Conservation (phyloP, 2,797 vertebrate species). For the Spinus olivaceus region DNA sequence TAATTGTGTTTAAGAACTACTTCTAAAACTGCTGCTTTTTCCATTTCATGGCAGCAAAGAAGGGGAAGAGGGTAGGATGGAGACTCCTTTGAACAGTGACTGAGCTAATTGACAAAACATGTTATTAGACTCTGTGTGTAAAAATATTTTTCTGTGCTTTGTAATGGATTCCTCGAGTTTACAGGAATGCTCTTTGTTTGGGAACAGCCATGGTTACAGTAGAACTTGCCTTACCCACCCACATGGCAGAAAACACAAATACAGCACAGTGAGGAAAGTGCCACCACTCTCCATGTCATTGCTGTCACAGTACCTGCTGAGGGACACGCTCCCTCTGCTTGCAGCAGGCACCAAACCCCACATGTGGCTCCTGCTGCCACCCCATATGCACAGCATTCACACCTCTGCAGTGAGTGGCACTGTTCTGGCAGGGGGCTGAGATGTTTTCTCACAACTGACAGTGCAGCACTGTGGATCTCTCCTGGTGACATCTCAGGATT, state of each 20-base stretch:
- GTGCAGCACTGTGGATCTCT: not conserved
- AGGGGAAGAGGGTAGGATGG: slow-evolving; percentile 54
- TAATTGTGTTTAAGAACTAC: slow-evolving; percentile 56
- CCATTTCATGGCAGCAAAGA: slow-evolving; percentile 48
- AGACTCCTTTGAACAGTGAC: slow-evolving; percentile 46
- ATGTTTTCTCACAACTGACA: not conserved
- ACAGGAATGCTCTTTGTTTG: slow-evolving; percentile 15
- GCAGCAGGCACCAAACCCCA: not conserved
- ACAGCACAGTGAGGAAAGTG: not conserved
- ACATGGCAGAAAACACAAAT: not conserved
- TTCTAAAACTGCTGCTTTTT: slow-evolving; percentile 65
- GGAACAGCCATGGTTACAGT: not conserved
- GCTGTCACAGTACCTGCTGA: not conserved
- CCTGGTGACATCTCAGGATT: fast-evolving
- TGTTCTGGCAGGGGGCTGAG: not conserved
- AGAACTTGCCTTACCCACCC: not conserved
- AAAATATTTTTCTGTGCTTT: not conserved
- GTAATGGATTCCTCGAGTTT: slow-evolving; percentile 41
- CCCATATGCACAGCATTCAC: not conserved
- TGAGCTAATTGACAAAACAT: slow-evolving; percentile 65
- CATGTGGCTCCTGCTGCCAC: not conserved
- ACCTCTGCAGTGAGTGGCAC: not conserved
- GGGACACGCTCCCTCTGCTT: not conserved
- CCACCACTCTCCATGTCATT: fast-evolving
- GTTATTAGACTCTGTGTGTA: slow-evolving; percentile 22